phyloP scores from a whole-genome alignment of 2,113 vertebrate species.

The Rhadina sibilatrix region DNA sequence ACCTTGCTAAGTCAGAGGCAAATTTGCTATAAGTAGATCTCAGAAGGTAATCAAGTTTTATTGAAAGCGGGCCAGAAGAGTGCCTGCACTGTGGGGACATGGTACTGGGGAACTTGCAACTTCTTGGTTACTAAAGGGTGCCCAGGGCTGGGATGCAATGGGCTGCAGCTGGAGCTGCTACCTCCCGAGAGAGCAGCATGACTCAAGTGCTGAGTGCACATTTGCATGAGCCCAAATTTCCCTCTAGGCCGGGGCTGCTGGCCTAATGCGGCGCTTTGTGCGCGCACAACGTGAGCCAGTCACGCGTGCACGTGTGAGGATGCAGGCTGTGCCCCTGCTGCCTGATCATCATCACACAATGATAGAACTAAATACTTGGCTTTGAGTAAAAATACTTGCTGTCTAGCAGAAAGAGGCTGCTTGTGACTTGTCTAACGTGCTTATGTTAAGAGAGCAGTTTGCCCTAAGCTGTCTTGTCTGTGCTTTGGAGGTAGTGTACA shows the following conservation, averaged over 20 bases:
- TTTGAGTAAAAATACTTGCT: neutral
- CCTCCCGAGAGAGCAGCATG: neutral
- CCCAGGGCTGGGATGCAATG: neutral
- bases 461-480: neutral
- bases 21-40: neutral
- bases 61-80: neutral
- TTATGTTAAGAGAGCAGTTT: neutral
- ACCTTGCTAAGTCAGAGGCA: neutral
- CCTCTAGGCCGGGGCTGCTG: neutral
- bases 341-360: neutral
- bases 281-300: fast-evolving
- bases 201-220: neutral
- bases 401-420: neutral
- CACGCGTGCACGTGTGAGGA: fast-evolving
- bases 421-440: neutral
- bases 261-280: fast-evolving
- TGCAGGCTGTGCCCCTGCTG: neutral
- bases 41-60: neutral
- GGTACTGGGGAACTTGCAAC: neutral
- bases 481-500: neutral
- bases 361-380: neutral
- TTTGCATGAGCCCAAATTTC: neutral
- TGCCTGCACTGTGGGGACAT: fast-evolving
- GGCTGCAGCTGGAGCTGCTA: neutral
- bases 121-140: neutral